Conservation (phyloP, 2,888 invertebrate species). For the Athripsodes cinereus region DNA sequence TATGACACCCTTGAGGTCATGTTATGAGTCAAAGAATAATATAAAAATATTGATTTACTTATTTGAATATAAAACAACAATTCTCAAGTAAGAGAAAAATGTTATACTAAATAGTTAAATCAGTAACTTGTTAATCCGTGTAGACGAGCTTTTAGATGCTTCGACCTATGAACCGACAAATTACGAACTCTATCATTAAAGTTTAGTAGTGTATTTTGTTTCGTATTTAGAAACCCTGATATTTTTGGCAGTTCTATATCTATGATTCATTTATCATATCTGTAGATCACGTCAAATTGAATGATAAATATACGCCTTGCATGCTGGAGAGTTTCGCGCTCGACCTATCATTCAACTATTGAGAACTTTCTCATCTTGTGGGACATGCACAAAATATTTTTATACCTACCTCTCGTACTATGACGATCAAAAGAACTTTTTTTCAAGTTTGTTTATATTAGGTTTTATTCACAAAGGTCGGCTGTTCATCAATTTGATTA, state of each 20-base stretch:
- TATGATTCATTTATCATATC: constrained; percentile 27
- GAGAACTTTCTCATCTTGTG: not conserved
- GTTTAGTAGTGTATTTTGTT: constrained; percentile 5
- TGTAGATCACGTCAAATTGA: constrained; percentile 26
- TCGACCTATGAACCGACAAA: constrained; percentile 24
- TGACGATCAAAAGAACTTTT: not conserved
- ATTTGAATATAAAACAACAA: no score
- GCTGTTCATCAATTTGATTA: no score
- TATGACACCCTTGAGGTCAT: no score
- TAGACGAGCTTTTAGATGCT: no score
- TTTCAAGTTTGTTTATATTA: no score
- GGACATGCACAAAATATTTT: not conserved
- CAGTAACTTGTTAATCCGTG: no score
- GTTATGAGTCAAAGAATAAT: no score
- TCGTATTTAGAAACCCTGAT: constrained; percentile 10
- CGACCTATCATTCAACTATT: constrained; percentile 8
- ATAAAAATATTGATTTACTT: no score
- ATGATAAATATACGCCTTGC: constrained; percentile 27
- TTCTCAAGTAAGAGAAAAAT: no score
- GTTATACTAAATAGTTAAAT: no score
- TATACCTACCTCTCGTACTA: not conserved
- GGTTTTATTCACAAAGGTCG: no score
- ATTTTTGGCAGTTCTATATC: constrained; percentile 27
- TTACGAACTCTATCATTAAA: constrained; percentile 27
- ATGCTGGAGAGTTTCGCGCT: constrained; percentile 15